Conservation (phyloP, 2,113 vertebrate species). For the Gnathonemus echidnorhynchus region DNA sequence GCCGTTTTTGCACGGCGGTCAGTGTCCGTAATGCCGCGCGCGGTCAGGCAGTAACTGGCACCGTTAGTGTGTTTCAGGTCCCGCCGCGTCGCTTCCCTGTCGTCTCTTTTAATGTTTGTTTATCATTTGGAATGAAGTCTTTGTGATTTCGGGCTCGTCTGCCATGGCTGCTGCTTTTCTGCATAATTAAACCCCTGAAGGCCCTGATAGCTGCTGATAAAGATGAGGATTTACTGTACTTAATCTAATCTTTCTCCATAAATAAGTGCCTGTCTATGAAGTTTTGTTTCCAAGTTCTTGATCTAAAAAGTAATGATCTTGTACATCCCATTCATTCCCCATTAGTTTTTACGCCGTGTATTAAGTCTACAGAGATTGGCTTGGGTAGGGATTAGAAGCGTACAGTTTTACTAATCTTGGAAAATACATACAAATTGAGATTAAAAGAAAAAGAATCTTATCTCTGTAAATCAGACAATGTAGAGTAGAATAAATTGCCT, state of each 20-base stretch:
- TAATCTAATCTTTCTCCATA: slow-evolving; percentile 5
- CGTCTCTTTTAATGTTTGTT: not conserved
- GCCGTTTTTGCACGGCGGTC: not conserved
- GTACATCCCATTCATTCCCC: not conserved
- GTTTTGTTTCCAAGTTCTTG: not conserved
- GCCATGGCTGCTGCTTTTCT: not conserved
- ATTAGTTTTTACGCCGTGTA: not conserved
- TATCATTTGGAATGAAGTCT: not conserved
- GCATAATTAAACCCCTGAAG: not conserved
- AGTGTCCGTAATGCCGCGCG: not conserved
- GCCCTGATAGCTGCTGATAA: not conserved
- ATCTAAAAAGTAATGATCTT: slow-evolving; percentile 2
- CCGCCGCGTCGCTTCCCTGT: not conserved
- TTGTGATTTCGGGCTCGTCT: not conserved
- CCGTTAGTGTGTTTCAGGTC: not conserved
- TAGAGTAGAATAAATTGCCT: not conserved
- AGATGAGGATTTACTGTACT: not conserved
- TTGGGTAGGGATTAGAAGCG: not conserved
- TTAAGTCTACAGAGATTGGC: not conserved
- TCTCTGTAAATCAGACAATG: not conserved
- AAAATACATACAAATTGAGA: not conserved
- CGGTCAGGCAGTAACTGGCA: not conserved
- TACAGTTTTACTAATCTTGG: not conserved
- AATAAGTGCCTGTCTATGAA: not conserved
- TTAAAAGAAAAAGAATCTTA: not conserved